Base-by-base conservation (phyloP, 1,140 invertebrate species). In the Plutomurus gul region DNA sequence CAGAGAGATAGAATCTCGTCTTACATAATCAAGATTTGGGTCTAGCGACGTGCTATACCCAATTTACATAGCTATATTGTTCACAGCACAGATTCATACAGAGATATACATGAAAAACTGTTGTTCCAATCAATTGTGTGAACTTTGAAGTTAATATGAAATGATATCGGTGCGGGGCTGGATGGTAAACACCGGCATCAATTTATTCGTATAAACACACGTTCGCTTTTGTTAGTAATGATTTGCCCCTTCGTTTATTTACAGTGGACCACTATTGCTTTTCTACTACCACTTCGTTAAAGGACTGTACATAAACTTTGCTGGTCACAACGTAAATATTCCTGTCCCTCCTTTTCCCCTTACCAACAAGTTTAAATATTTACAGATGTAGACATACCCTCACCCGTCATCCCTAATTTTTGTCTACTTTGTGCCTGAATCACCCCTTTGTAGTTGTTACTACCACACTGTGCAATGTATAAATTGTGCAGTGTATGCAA, bases 171-270 rank as follows among this genome's bases (percentile, higher is more conserved):
- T 40, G 18, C 70, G 40, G 2, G 25, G 11, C 20, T 39, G 39
- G 36, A 76, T 76, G 75, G 33, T 46, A 30, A 76, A 46, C 46
- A 76, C 30, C 75, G 47, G 36, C 75, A 76, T 76, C 75, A 76
- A 76, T 76, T 76, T 76, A 76, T 76, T 76, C 75, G 75, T 75
- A 75, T 75, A 76, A 56, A 76, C 39, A 75, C 49, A 49, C 22
- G 47, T 46, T 65, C 27, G 18, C 74, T 40, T 76, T 43, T 70
- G 18, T 49, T 30, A 43, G 40, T 46, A 49, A 76, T 76, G 51
- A 76, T 56, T 70, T 51, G 27, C 47, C 47, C 47, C 36, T 70
- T 33, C 36, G 75, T 76, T 76, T 76, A 76, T 76, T 76, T 76
- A 76, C 56, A 65, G 49, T 65, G 16, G 36, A 65, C 36, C 51